Percentiles rank a stretch among this genome's conserved stretches.
phyloP scores from a whole-genome alignment of 1,140 invertebrate genomes.

The Euwallacea similis region DNA sequence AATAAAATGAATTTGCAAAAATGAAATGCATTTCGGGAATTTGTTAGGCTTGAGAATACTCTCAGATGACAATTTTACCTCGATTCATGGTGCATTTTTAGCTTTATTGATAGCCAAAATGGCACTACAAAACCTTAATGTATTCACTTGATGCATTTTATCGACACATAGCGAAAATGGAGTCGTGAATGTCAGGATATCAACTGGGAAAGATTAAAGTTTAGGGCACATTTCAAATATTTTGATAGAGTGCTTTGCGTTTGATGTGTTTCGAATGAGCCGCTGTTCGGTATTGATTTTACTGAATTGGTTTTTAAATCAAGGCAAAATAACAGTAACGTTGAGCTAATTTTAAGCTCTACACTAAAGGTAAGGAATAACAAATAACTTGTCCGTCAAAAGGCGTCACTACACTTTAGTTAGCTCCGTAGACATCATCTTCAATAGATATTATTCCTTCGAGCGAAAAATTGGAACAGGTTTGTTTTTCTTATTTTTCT shows the following conservation, averaged over 20 bases:
- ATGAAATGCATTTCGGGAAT: background rate
- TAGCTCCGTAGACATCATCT: slow-evolving; percentile 1
- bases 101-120: no score
- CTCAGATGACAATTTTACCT: background rate
- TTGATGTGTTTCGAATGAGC: slow-evolving; percentile 6
- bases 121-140: background rate
- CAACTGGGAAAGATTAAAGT: slow-evolving; percentile 1
- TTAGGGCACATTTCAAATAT: slow-evolving; percentile 2
- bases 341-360: no score
- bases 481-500: slow-evolving; percentile 13
- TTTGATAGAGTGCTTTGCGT: slow-evolving; percentile 5
- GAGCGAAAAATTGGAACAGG: slow-evolving; percentile 11
- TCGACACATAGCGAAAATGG: background rate
- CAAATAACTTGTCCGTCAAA: background rate
- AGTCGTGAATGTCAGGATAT: background rate
- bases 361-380: background rate
- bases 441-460: slow-evolving; percentile 14
- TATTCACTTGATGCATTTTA: background rate
- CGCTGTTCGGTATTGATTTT: slow-evolving; percentile 1
- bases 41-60: background rate
- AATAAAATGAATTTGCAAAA: slow-evolving; percentile 2
- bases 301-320: background rate
- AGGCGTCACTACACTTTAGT: background rate
- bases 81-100: no score
- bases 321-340: no score